phyloP scores from a whole-genome alignment of 1,140 invertebrate species.

The Neelides sp. region DNA sequence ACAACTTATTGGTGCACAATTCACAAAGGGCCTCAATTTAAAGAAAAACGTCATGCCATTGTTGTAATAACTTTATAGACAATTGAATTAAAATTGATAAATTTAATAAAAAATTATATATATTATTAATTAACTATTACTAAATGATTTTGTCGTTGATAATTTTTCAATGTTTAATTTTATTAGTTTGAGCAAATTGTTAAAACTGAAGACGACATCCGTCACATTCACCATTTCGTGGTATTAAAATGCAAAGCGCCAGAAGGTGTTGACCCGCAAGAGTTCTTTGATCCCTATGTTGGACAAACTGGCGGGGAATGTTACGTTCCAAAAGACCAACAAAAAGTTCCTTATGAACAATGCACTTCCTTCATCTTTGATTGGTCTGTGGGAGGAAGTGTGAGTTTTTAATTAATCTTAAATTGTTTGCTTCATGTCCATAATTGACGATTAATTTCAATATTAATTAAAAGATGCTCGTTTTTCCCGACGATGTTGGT shows the following conservation, averaged over 20 bases:
- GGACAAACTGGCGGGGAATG: slow-evolving; percentile 1
- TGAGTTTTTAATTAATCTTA: not conserved
- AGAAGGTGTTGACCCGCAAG: not conserved
- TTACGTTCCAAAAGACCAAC: not conserved
- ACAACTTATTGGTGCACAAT: not conserved
- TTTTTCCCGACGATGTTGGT: slow-evolving; percentile 19
- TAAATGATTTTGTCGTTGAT: not conserved
- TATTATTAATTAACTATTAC: not conserved
- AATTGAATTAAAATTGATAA: not conserved
- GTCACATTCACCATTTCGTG: slow-evolving; percentile 12
- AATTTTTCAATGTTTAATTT: not conserved
- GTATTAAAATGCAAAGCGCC: slow-evolving; percentile 7
- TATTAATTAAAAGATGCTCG: not conserved
- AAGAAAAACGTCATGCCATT: not conserved
- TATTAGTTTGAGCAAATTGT: not conserved
- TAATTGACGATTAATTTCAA: not conserved
- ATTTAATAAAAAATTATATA: not conserved
- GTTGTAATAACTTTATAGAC: not conserved
- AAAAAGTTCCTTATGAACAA: not conserved
- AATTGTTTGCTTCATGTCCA: not conserved
- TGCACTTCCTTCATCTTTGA: slow-evolving; percentile 4
- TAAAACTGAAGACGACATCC: not conserved
- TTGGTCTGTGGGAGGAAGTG: slow-evolving; percentile 6
- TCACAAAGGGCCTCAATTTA: not conserved
- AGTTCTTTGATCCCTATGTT: slow-evolving; percentile 3